phyloP scores from a whole-genome alignment of 1,140 invertebrate species.

The Ips nitidus region DNA sequence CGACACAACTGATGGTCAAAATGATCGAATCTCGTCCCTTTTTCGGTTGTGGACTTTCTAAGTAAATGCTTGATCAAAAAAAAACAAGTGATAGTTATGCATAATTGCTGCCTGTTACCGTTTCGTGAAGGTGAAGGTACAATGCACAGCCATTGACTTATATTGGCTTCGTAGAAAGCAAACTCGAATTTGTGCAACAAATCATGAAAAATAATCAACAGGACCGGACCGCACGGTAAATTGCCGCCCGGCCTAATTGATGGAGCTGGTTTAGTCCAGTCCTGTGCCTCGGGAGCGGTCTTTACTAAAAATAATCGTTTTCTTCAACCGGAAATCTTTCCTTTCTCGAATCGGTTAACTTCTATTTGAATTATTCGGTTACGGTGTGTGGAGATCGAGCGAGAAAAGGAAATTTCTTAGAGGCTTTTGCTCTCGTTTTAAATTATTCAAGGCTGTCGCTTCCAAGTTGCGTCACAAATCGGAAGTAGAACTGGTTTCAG shows the following conservation, averaged over 20 bases:
- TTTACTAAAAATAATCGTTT: constrained; percentile 11
- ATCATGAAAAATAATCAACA: constrained; percentile 10
- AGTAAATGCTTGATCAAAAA: constrained; percentile 16
- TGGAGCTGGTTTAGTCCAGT: no score
- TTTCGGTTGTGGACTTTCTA: constrained; percentile 22
- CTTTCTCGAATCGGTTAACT: background rate
- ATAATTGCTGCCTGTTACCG: constrained; percentile 9
- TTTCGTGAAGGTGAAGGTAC: constrained; percentile 32
- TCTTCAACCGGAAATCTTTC: constrained; percentile 23
- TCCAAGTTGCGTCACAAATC: no score
- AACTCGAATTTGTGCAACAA: constrained; percentile 3
- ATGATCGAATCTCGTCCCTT: constrained; percentile 9
- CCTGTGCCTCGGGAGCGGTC: background rate
- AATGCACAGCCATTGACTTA: constrained; percentile 14
- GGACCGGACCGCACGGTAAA: background rate
- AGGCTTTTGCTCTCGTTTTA: no score
- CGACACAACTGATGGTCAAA: background rate
- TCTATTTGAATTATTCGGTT: background rate
- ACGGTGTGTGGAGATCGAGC: background rate
- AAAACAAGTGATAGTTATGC: constrained; percentile 21
- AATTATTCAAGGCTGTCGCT: no score
- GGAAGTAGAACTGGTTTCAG: background rate
- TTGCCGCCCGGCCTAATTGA: background rate
- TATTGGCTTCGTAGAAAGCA: constrained; percentile 7
- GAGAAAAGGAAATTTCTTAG: background rate